Conservation (phyloP, 2,888 invertebrate species). For the Anodontia alba region DNA sequence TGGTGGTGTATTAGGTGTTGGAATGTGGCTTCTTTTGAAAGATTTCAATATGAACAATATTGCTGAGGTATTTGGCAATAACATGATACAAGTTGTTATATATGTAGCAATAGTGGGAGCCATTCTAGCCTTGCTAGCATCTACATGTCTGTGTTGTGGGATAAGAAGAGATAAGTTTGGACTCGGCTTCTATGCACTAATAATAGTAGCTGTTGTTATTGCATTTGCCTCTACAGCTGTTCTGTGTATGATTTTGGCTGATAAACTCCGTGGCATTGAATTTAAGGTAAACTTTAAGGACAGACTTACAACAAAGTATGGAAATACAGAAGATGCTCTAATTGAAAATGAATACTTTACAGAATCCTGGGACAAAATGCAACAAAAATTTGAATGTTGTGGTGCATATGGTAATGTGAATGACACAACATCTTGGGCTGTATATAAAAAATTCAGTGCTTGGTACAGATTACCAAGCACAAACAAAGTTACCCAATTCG, state of each 20-base stretch:
- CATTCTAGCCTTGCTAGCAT: conserved; percentile 44
- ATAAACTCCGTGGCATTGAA: conserved; percentile 51
- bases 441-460: conserved; percentile 47
- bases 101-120: conserved; percentile 53
- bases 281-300: conserved; percentile 54
- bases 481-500: conserved; percentile 40
- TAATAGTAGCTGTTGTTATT: conserved; percentile 45
- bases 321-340: conserved; percentile 21
- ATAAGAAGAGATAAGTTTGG: conserved; percentile 51
- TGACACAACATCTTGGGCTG: conserved; percentile 55
- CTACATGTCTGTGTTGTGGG: conserved; percentile 58
- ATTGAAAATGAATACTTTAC: conserved; percentile 49
- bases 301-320: conserved; percentile 48
- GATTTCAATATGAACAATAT: conserved; percentile 54
- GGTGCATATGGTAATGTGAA: conserved; percentile 55
- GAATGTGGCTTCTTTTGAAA: conserved; percentile 53
- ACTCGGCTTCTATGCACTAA: conserved; percentile 58
- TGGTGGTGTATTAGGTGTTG: conserved; percentile 42
- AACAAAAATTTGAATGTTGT: conserved; percentile 54
- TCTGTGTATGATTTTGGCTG: conserved; percentile 51
- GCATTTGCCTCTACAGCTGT: conserved; percentile 50
- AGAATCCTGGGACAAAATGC: conserved; percentile 55
- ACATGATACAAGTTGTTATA: conserved; percentile 48
- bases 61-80: conserved; percentile 47
- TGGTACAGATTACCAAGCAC: conserved; percentile 42